phyloP scores from a whole-genome alignment of 2,797 vertebrate species.

The Leucoraja ocellata region DNA sequence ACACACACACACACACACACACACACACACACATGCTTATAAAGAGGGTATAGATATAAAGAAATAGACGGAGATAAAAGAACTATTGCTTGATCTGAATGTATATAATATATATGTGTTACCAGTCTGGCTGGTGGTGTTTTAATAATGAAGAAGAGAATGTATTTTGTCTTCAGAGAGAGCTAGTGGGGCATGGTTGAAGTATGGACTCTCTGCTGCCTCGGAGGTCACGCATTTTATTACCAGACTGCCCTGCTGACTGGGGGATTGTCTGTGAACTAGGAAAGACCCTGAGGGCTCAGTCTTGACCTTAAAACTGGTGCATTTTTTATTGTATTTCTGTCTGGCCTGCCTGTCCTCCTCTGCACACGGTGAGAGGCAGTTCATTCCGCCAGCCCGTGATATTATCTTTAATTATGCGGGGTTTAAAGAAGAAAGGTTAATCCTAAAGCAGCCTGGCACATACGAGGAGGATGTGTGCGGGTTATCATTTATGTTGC shows the following conservation, averaged over 20 bases:
- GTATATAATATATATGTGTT: not conserved
- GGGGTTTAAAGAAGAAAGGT: slow-evolving; percentile 8
- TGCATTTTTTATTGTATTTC: slow-evolving; percentile 34
- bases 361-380: not conserved
- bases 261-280: slow-evolving; percentile 33
- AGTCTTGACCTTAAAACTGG: slow-evolving; percentile 20
- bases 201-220: slow-evolving; percentile 17
- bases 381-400: not conserved
- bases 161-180: slow-evolving; percentile 28
- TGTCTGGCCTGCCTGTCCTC: slow-evolving; percentile 7
- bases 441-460: not conserved
- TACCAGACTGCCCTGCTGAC: slow-evolving; percentile 23
- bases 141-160: slow-evolving; percentile 18
- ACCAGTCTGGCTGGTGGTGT: not conserved
- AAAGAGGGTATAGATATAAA: not conserved
- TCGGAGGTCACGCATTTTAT: slow-evolving; percentile 28
- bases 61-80: not conserved
- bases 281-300: slow-evolving; percentile 11
- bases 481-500: slow-evolving; percentile 2
- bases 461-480: not conserved
- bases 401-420: not conserved
- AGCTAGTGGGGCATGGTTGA: slow-evolving; percentile 8
- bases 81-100: not conserved
- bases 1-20: not conserved
- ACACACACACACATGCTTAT: not conserved